Base-by-base conservation (phyloP, 2,113 vertebrate species). In the Scomber japonicus region DNA sequence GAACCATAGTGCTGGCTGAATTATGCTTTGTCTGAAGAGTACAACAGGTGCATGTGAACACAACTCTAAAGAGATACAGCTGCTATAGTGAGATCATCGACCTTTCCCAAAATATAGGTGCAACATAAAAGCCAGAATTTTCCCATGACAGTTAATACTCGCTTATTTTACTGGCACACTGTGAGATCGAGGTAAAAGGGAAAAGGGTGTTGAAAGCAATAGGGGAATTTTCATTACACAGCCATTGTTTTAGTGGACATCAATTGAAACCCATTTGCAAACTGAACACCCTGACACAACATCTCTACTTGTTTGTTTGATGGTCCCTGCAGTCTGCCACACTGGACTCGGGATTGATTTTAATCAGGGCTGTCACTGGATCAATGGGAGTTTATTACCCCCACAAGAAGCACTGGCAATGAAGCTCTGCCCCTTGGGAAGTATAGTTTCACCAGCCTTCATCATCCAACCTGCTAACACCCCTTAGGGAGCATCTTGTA, bases 341-440 rank as follows among this genome's bases (percentile, higher is more conserved):
- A 88, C 84, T 50, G 86, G 90, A 83, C 78, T 64, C 59, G 4
- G 78, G 73, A 93, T 93, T 94, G 91, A 94, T 93, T 94, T 93
- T 90, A 92, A 94, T 93, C 90, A 91, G 88, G 45, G 68, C 81
- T 94, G 93, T 91, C 94, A 93, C 79, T 66, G 82, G 88, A 93
- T 95, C 94, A 94, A 93, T 95, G 84, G 54, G 72, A 83, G 78
- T 93, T 92, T 93, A 94, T 94, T 93, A 93, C 83, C 91, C 92
- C 92, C 90, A 87, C 90, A 90, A 91, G 89, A 91, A 91, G 80
- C 64, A 31, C 71, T 67, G 63, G 88, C 92, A 90, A 91, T 93
- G 89, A 93, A 89, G 83, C 71, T 62, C 57, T 56, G 68, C 86
- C 94, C 83, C 89, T 68, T 78, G 93, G 91, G 88, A 92, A 80